Conservation (phyloP, 2,113 vertebrate species). For the Malaclemys terrapin region DNA sequence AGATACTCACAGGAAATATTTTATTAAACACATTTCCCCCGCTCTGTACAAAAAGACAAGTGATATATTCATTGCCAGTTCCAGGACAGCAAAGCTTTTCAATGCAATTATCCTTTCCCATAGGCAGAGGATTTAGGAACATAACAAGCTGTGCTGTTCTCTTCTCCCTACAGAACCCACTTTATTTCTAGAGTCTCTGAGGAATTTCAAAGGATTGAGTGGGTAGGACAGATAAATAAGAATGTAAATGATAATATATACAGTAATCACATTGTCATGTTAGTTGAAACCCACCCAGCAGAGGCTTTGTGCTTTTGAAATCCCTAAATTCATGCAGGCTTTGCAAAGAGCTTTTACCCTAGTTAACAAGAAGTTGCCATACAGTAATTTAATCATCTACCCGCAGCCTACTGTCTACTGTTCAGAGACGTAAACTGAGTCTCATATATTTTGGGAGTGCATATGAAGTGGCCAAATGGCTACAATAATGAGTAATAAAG, state of each 20-base stretch:
- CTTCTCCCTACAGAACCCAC: constrained; percentile 1
- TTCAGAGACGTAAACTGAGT: not conserved
- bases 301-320: not conserved
- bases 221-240: constrained; percentile 10
- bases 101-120: not conserved
- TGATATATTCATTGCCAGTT: not conserved
- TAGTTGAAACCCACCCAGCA: not conserved
- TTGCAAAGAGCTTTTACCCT: not conserved
- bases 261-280: not conserved
- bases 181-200: constrained; percentile 41
- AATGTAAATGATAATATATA: constrained; percentile 1
- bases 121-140: constrained; percentile 12
- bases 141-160: not conserved
- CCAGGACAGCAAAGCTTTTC: not conserved
- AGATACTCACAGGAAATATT: not conserved
- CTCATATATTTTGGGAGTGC: not conserved
- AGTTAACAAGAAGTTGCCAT: not conserved
- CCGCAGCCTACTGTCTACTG: not conserved
- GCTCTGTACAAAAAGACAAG: not conserved
- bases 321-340: not conserved
- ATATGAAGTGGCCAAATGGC: constrained; percentile 5
- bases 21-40: not conserved
- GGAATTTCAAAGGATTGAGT: not conserved
- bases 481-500: constrained; percentile 38
- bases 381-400: not conserved